Evolutionary conservation across 30 jellyfish, hydroid and myxozoan species (phyloP).

Genomic region (Aurelia coerulea): DNA sequence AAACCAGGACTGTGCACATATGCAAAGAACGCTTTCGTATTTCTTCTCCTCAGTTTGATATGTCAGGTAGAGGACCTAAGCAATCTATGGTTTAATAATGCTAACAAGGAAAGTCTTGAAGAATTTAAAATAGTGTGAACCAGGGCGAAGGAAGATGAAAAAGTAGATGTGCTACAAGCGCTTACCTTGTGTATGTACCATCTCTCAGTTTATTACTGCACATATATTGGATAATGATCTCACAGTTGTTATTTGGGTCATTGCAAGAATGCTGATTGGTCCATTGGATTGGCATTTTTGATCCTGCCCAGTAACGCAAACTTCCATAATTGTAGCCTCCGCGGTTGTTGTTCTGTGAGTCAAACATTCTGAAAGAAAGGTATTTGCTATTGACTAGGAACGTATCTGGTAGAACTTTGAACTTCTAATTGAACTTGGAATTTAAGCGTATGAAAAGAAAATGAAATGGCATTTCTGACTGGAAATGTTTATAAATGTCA

Average conservation of each 20-base stretch:
- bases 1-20: too few relatives aligned
- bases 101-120: too few relatives aligned
- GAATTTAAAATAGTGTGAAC: neutral
- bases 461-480: too few relatives aligned
- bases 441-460: too few relatives aligned
- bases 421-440: too few relatives aligned
- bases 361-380: slow-evolving; percentile 54
- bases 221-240: slow-evolving; percentile 79
- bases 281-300: slow-evolving; percentile 79
- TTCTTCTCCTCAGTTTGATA: too few relatives aligned
- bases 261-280: slow-evolving; percentile 88
- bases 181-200: slow-evolving; percentile 68
- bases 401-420: too few relatives aligned
- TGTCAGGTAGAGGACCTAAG: too few relatives aligned
- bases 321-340: slow-evolving; percentile 87
- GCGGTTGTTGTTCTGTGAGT: slow-evolving; percentile 83
- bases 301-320: slow-evolving; percentile 70
- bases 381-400: too few relatives aligned
- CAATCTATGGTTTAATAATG: too few relatives aligned
- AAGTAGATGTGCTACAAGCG: neutral
- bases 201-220: slow-evolving; percentile 64
- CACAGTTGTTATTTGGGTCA: slow-evolving; percentile 82
- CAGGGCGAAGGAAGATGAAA: neutral
- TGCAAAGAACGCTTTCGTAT: too few relatives aligned
- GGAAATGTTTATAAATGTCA: too few relatives aligned